A percentile compares a stretch with the other conserved stretches of the same genome.
phyloP scores from a whole-genome alignment of 2,113 vertebrate genomes.

The Myodes glareolus region DNA sequence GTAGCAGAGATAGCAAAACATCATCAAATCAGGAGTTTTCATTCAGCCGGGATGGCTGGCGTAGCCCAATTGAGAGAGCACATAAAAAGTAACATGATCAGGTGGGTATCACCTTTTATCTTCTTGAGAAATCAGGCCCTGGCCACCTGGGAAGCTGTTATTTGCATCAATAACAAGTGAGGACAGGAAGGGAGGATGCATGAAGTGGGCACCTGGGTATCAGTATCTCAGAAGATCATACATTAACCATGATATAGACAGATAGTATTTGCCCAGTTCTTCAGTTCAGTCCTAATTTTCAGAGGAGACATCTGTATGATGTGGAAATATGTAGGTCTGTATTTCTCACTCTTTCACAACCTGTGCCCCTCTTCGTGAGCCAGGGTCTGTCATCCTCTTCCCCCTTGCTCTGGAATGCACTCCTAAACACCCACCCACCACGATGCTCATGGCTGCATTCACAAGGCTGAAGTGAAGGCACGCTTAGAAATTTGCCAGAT shows the following conservation, averaged over 20 bases:
- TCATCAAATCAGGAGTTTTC: neutral
- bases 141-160: neutral
- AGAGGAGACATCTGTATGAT: neutral
- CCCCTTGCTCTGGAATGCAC: too few species aligned
- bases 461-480: neutral
- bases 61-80: neutral
- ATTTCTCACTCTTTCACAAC: neutral
- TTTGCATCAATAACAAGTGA: neutral
- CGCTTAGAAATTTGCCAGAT: neutral
- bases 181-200: neutral
- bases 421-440: neutral
- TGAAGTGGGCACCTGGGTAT: neutral
- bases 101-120: neutral
- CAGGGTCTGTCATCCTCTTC: neutral
- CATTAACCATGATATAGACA: neutral
- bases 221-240: neutral
- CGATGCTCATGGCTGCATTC: neutral
- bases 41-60: too few species aligned
- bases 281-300: neutral
- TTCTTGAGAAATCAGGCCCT: neutral
- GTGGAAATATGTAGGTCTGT: neutral
- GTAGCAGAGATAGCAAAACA: neutral
- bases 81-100: neutral
- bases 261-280: neutral
- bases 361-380: neutral